Percentiles rank a stretch among this genome's conserved stretches.
These are phyloP conservation scores for Grammomys surdaster DNA, from an alignment of 2,113 vertebrate species.

Conservation along the genomic window DNA sequence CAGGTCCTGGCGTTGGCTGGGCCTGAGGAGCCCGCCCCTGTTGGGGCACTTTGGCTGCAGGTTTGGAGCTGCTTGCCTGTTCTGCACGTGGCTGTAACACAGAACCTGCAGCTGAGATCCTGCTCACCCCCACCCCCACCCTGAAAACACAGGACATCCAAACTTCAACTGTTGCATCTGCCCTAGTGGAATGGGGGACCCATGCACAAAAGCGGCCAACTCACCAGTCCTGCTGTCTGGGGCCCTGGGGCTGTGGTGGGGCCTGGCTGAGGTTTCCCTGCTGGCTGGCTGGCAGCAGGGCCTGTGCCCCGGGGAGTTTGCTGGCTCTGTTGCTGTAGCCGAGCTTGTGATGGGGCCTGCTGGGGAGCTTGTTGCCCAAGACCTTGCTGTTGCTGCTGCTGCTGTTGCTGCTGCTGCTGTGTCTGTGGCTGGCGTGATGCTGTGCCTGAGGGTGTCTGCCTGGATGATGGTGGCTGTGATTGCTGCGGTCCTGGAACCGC, in stretches of 20 bases:
- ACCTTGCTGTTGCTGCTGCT: slow-evolving; percentile 66
- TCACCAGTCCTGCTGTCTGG: slow-evolving; percentile 88
- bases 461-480: slow-evolving; percentile 85
- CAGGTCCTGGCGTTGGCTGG: slow-evolving; percentile 88
- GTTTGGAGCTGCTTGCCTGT: slow-evolving; percentile 86
- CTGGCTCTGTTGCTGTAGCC: slow-evolving; percentile 84
- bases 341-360: slow-evolving; percentile 83
- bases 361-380: slow-evolving; percentile 80
- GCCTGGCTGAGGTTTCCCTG: slow-evolving; percentile 84
- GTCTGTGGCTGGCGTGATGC: slow-evolving; percentile 77
- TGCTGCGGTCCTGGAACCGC: slow-evolving; percentile 81
- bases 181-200: background rate
- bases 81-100: slow-evolving; percentile 90
- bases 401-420: slow-evolving; percentile 84
- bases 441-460: slow-evolving; percentile 81
- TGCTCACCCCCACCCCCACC: background rate
- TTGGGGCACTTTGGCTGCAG: slow-evolving; percentile 89
- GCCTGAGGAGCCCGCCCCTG: slow-evolving; percentile 88
- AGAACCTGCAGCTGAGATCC: background rate
- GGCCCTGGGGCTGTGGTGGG: slow-evolving; percentile 84
- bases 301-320: slow-evolving; percentile 82
- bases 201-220: background rate
- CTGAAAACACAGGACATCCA: background rate
- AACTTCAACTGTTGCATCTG: background rate
- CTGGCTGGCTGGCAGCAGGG: slow-evolving; percentile 85